Base-by-base conservation (phyloP, 2,888 invertebrate species). In the Trissolcus brochymenae region DNA sequence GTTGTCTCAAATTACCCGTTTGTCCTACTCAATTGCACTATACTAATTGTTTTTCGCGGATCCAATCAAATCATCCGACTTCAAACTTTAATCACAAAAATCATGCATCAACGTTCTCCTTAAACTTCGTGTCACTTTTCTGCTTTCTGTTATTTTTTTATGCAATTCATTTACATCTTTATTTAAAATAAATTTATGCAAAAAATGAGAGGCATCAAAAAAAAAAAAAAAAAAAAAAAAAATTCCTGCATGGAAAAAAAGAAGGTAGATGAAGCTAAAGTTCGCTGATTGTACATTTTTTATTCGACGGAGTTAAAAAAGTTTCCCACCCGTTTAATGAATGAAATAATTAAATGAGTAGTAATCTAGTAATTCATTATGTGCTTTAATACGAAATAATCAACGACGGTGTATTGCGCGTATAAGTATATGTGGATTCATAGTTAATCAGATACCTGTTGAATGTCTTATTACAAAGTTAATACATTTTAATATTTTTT, bases 361-460 rank as follows among this genome's bases (percentile, higher is more conserved):
- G 53, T 72, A 43, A 65, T 65, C 29, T 65, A 72, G 40, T 35
- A 59, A 65, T 72, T 72, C 64, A 59, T 72, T 64, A 57, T 56
- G 53, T 25, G 35, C 43, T 14, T 43, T 17, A 57, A 59, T 41
- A 14, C 19, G 41, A 59, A 72, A 65, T 65, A 72, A 72, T 65
- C 53, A 60, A 72, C 64, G 46, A 49, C 41, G 49, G 50, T 65
- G 11, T 51, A 70, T 70, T 70, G 53, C 57, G 64, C 49, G 54
- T 64, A 43, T 54, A 72, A 65, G 54, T 72, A 59, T 54, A 72
- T 57, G 72, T 65, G 17, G 64, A 59, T 72, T 59, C 64, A 72
- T 72, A 72, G 72, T 72, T 72, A 72, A 72, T 72, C 49, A 72
- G 72, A 65, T 72, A 72, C 72, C 64, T 72, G 64, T 72, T 72